Conservation (phyloP, 92 coral and sea anemone species). For the Zoanthus sociatus region DNA sequence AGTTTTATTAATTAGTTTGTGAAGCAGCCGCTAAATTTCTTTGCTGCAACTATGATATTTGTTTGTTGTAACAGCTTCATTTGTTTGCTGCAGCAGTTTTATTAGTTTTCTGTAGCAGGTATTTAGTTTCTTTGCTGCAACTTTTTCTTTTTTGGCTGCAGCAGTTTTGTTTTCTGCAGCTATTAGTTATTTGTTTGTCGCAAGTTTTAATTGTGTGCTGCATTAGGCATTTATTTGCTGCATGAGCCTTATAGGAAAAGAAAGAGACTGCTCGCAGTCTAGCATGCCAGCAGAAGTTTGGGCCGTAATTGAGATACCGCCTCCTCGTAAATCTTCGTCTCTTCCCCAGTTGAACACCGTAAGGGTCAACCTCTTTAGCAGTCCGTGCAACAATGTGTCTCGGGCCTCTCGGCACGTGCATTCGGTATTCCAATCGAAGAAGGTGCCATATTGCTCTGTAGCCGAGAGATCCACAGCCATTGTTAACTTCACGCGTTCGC, state of each 20-base stretch:
- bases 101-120: background rate
- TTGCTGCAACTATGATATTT: background rate
- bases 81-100: slow-evolving; percentile 2
- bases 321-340: slow-evolving; percentile 37
- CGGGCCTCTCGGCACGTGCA: slow-evolving; percentile 49
- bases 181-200: no score
- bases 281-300: slow-evolving; percentile 55
- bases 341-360: slow-evolving; percentile 34
- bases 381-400: slow-evolving; percentile 50
- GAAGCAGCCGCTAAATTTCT: background rate
- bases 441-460: slow-evolving; percentile 51
- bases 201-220: no score
- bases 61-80: slow-evolving; percentile 14
- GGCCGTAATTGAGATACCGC: slow-evolving; percentile 37
- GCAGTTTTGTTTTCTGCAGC: background rate
- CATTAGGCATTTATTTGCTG: no score
- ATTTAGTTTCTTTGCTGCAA: background rate
- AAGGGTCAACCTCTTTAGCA: slow-evolving; percentile 33
- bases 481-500: slow-evolving; percentile 50
- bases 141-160: background rate
- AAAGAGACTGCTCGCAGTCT: no score
- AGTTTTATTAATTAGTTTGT: background rate
- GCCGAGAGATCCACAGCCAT: slow-evolving; percentile 54
- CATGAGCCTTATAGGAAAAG: background rate
- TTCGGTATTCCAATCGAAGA: slow-evolving; percentile 41